Evolutionary conservation across 2,113 vertebrate species (phyloP), one percentile per base, ranked within the genome.

Genomic region (Boulengeromyrus knoepffleri): DNA sequence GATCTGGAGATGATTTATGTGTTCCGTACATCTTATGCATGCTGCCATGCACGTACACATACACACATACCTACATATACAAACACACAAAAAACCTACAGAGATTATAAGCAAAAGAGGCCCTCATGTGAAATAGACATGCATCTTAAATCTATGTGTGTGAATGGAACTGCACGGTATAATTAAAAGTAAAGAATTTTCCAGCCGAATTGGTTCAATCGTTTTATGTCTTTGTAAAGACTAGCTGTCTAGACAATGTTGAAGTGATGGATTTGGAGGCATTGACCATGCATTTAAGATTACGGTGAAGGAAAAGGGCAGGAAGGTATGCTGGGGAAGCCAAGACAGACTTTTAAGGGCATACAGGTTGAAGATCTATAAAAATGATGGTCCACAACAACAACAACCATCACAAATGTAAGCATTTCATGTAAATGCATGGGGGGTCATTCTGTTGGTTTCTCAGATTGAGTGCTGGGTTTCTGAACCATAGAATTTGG

Each of bases 1-100:
- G 96, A 97, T 96, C 91, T 13, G 84, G 90, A 90, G 91, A 94
- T 96, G 96, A 97, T 96, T 97, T 96, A 96, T 97, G 95, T 95
- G 94, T 95, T 92, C 92, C 92, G 90, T 96, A 95, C 95, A 94
- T 94, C 91, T 91, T 95, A 91, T 91, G 95, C 94, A 94, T 95
- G 94, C 95, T 94, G 95, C 94, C 94, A 93, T 94, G 93, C 95
- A 95, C 95, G 95, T 95, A 94, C 95, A 95, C 95, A 91, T 2
- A 53, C 27, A 50, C 49, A 36, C 45, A 47, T 6, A 85, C 46
- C 17, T 95, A 83, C 39, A 84, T 1, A 49, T 13, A 45, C 42
- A 84, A 19, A 24, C 3, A 86, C 85, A 86, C 47, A 50, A 13
- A 39, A 24, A n/a, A 50, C 2, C 49, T 27, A 86, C 36, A 85